Evolutionary conservation across 2,797 vertebrate species (phyloP), one percentile per base, ranked within the genome.

Genomic region (Acanthurus leucopareius): DNA sequence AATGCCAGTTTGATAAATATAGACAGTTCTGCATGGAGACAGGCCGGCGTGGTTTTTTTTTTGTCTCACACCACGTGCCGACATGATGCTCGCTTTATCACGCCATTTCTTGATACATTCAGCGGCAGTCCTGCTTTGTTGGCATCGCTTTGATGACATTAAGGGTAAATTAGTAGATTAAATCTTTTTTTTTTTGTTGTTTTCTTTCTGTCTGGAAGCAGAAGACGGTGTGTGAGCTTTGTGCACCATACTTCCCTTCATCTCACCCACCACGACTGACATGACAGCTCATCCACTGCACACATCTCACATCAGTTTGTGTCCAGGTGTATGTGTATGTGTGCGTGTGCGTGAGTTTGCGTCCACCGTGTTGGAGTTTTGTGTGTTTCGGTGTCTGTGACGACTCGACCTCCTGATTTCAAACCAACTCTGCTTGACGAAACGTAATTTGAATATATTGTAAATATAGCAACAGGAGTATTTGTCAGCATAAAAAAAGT

Each of bases 11-110:
- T 87, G 88, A 90, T 88, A 85, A 88, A 90, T 83, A 86, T 88
- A 88, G 86, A 82, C 80, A 42, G 25, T 80, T 90, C 86, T 92
- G 91, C 90, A 93, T 91, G 89, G 89, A 92, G 85, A 92, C 88
- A 86, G 77, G 69, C 82, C 64, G 14, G 68, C 49, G 28, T 69
- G n/a, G 44, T 73, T 28, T 28, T 22, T 62, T 25, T 14, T 66
- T 60, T 67, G 58, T 78, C 75, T 77, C 77, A 45, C 80, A 75
- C 72, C 69, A 52, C 67, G 69, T 82, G 76, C 79, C 71, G 54
- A 84, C 85, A 71, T 68, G 71, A 80, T 14, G 75, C 75, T 78
- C 28, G 77, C 66, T 80, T 65, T 84, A 32, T 85, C 76, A 9
- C 83, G 52, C 75, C 80, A 64, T 88, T 73, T 86, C 78, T 79